Conservation (phyloP, 1,140 invertebrate genomes). For the Globodera ellingtonae region DNA sequence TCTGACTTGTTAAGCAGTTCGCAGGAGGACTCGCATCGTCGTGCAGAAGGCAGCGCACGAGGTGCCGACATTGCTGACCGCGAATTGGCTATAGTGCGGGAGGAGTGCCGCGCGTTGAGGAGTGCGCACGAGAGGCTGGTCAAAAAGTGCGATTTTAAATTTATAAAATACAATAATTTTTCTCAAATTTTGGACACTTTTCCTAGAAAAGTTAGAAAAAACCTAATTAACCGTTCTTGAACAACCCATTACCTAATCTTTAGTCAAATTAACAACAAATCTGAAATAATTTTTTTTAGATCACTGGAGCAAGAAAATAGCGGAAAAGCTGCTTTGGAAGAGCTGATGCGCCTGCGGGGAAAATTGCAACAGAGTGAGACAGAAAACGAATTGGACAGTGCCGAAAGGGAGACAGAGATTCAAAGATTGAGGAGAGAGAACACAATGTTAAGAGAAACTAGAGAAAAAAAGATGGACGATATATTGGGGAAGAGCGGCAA, state of each 20-base stretch:
- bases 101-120: conserved; percentile 46
- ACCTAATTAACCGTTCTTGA: no score
- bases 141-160: conserved; percentile 28
- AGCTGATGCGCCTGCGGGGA: conserved; percentile 19
- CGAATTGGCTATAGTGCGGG: conserved; percentile 43
- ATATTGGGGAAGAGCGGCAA: conserved; percentile 7
- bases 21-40: conserved; percentile 24
- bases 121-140: conserved; percentile 49
- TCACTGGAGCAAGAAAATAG: conserved; percentile 36
- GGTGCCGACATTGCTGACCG: conserved; percentile 35
- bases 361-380: conserved; percentile 22
- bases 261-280: conserved; percentile 18
- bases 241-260: neutral
- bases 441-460: conserved; percentile 1
- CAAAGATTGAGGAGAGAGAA: conserved; percentile 16
- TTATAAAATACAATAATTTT: conserved; percentile 3
- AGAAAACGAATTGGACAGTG: conserved; percentile 7
- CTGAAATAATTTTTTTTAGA: conserved; percentile 25
- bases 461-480: neutral
- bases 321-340: conserved; percentile 28
- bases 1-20: conserved; percentile 32
- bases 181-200: neutral
- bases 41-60: neutral
- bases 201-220: no score
- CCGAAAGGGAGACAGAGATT: conserved; percentile 18